A percentile compares a stretch with the other conserved stretches of the same genome.
These are phyloP conservation scores for Drosophila nasuta DNA, from an alignment of 1,140 invertebrate genomes.

Conservation along the genomic window DNA sequence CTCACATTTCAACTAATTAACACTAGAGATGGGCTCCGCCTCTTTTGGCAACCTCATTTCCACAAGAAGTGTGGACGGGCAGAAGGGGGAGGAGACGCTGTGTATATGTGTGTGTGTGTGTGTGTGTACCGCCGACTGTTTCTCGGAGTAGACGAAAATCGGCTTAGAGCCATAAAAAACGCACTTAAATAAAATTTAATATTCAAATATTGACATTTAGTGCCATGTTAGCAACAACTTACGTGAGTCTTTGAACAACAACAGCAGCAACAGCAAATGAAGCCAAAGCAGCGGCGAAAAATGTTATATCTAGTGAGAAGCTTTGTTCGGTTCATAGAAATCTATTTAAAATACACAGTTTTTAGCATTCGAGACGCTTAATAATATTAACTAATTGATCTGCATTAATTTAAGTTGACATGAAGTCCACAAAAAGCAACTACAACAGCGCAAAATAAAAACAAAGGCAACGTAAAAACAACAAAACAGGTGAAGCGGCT, in stretches of 20 bases:
- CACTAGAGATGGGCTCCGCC: constrained; percentile 68
- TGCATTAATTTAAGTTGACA: constrained; percentile 76
- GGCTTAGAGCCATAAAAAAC: constrained; percentile 82
- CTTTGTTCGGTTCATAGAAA: constrained; percentile 27
- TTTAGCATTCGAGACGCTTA: constrained; percentile 63
- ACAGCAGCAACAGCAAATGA: background rate
- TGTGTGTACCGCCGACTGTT: constrained; percentile 50
- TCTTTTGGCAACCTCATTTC: constrained; percentile 57
- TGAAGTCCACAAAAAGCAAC: constrained; percentile 30
- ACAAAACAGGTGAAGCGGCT: constrained; percentile 58
- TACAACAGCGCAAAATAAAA: constrained; percentile 16
- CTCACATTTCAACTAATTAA: constrained; percentile 83
- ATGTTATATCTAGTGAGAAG: constrained; percentile 6
- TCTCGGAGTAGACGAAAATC: constrained; percentile 74
- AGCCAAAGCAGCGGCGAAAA: background rate
- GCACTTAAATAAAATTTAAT: constrained; percentile 84
- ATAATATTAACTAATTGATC: constrained; percentile 84
- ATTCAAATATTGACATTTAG: constrained; percentile 84
- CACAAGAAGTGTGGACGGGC: background rate
- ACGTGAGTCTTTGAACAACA: constrained; percentile 46
- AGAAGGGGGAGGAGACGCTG: background rate
- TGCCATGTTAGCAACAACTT: constrained; percentile 82
- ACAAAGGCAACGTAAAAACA: constrained; percentile 37
- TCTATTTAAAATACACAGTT: constrained; percentile 55
- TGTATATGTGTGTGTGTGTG: background rate